Conservation (phyloP, 2,113 vertebrate genomes). For the Saguinus midas region DNA sequence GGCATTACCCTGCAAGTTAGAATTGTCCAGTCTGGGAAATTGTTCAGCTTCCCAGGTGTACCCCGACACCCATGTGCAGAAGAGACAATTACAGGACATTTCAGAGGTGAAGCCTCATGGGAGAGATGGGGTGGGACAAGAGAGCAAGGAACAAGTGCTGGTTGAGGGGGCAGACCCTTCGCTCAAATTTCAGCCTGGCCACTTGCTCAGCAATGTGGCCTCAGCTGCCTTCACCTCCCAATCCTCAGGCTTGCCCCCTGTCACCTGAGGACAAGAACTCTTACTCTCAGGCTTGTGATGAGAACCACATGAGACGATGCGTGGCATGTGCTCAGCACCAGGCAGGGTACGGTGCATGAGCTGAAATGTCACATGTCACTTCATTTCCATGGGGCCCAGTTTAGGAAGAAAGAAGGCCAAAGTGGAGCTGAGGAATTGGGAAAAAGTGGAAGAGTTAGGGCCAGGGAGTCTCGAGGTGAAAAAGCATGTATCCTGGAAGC, state of each 20-base stretch:
- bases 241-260: not conserved
- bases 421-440: not conserved
- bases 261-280: not conserved
- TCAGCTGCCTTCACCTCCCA: not conserved
- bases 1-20: not conserved
- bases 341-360: not conserved
- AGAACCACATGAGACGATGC: not conserved
- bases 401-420: not conserved
- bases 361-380: not conserved
- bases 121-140: not conserved
- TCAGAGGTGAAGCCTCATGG: not conserved
- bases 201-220: not conserved
- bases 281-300: not conserved
- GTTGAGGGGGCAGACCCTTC: not conserved
- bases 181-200: no score
- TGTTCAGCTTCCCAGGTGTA: not conserved
- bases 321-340: not conserved
- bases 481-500: not conserved
- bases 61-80: no score
- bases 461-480: not conserved
- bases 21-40: not conserved
- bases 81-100: not conserved
- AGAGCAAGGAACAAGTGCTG: rapidly evolving
- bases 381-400: not conserved
- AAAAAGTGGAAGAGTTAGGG: not conserved